Evolutionary conservation across 2,888 invertebrate genomes (phyloP).

Genomic region (Caenorhabditis sp.): DNA sequence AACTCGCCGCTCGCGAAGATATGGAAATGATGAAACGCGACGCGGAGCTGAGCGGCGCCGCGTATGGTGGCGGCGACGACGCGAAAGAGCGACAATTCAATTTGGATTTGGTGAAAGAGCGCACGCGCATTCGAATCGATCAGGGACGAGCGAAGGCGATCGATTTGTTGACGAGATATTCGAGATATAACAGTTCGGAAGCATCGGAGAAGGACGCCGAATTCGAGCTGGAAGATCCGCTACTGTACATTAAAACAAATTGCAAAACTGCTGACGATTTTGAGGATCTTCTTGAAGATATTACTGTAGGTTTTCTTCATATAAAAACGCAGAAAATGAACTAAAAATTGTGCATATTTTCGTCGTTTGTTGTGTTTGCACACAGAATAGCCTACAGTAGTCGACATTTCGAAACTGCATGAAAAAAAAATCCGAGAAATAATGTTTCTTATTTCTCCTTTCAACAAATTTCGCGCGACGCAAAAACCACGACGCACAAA

Average conservation of each 20-base stretch:
- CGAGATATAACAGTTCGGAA: conserved; percentile 45
- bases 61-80: background rate
- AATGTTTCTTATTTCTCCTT: too few species aligned
- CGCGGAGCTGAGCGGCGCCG: conserved; percentile 80
- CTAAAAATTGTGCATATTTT: too few species aligned
- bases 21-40: conserved; percentile 80
- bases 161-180: conserved; percentile 86
- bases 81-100: conserved; percentile 95
- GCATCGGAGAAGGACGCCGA: conserved; percentile 85
- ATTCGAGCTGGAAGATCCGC: conserved; percentile 97
- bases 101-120: conserved; percentile 86
- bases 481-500: too few species aligned
- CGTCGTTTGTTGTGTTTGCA: too few species aligned
- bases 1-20: conserved; percentile 70
- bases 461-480: too few species aligned
- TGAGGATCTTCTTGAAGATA: conserved; percentile 94
- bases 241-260: conserved; percentile 89
- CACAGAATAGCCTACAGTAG: too few species aligned
- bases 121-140: conserved; percentile 87
- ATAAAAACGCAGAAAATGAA: too few species aligned
- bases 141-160: conserved; percentile 97
- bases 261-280: conserved; percentile 81
- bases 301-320: conserved; percentile 77
- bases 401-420: too few species aligned
- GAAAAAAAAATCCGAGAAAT: too few species aligned